A percentile compares a stretch with the other conserved stretches of the same genome.
These are phyloP conservation scores for Otus sunia DNA, from an alignment of 2,113 vertebrate genomes.

Conservation along the genomic window DNA sequence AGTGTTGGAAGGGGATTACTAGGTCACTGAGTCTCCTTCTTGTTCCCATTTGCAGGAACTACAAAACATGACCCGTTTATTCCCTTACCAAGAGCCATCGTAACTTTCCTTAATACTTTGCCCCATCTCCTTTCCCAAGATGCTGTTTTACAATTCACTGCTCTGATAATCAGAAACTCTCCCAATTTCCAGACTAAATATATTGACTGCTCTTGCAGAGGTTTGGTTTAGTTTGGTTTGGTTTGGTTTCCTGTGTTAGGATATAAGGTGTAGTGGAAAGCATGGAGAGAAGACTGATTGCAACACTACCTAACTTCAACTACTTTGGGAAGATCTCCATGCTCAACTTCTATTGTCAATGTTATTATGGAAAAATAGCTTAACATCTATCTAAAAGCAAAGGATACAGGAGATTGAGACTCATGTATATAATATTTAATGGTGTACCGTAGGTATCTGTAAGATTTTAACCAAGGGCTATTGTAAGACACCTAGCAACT, in stretches of 20 bases:
- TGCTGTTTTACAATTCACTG: not conserved
- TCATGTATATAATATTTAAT: not conserved
- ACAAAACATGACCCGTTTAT: not conserved
- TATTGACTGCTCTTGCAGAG: not conserved
- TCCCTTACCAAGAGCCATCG: not conserved
- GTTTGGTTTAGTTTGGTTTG: not conserved
- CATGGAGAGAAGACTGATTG: not conserved
- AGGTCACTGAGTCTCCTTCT: not conserved
- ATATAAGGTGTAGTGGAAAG: not conserved
- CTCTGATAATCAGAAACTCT: not conserved
- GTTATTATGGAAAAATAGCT: not conserved
- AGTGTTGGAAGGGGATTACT: not conserved
- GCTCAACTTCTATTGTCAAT: not conserved
- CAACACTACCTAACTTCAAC: not conserved
- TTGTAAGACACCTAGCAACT: not conserved
- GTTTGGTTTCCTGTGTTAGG: not conserved
- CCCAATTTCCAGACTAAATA: not conserved
- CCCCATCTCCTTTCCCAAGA: not conserved
- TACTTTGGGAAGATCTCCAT: not conserved
- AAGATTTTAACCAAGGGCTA: not conserved
- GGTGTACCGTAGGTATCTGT: not conserved
- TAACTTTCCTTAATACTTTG: not conserved
- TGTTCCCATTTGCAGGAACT: not conserved
- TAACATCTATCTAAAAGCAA: not conserved
- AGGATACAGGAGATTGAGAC: not conserved